Base-by-base conservation (phyloP, 2,113 vertebrate species). In the Aythya baeri region DNA sequence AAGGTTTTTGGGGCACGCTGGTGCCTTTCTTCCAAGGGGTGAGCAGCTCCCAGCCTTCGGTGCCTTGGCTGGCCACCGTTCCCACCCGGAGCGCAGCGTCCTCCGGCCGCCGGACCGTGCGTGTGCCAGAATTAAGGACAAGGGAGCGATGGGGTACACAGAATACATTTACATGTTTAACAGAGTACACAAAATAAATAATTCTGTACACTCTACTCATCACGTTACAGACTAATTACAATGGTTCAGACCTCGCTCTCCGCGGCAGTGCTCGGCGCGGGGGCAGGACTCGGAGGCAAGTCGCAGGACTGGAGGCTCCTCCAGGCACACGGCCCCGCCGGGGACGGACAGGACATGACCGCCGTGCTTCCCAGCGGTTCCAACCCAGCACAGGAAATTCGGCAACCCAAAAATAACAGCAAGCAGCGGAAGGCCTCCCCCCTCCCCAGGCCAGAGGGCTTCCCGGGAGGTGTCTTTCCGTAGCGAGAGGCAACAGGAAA, bases 171-270 rank as follows among this genome's bases (percentile, higher is more conserved):
- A 83, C 68, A 32, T 43, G 52, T 93, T 94, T 62, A 94, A 91
- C 92, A 96, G 93, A 97, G 83, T 97, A 98, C 96, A 97, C 92
- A 92, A 97, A 98, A 98, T 98, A 98, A 98, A 98, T 98, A 98
- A 94, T 84, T 94, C 95, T 94, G 93, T 97, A 96, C 96, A 97
- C 88, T 94, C 92, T 96, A 78, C 96, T 25, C 17, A 21, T 65
- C 63, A 93, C 3, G 3, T 88, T 95, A 93, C 54, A 65, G 43
- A 82, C 65, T 92, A 78, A 94, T 91, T 71, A 89, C 95, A 93
- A 81, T 23, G 36, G 59, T 55, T 70, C 61, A 11, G 25, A 66
- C 55, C 54, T 86, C 80, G 22, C 14, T 63, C 46, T 2, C 34
- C 7, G 6, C 11, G 20, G 57, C 52, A 62, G 81, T 41, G 50